Percentiles rank a stretch among this genome's conserved stretches.
These are phyloP conservation scores for Naja naja DNA, from an alignment of 2,113 vertebrate genomes.

Conservation along the genomic window DNA sequence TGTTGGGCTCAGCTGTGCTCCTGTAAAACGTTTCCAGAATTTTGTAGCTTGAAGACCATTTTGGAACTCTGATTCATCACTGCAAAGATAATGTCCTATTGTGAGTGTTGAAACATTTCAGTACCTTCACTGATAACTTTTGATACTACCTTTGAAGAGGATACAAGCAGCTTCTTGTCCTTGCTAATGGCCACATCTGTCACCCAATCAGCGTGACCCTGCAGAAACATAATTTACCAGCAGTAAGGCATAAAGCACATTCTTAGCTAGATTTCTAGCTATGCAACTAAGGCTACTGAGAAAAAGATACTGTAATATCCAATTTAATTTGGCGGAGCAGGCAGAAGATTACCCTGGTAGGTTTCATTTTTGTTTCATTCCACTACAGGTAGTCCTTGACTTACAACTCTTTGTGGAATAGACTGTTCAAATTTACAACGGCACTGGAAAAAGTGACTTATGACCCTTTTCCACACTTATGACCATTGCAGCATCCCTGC, in stretches of 20 bases:
- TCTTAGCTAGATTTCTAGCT: neutral
- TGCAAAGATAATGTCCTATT: neutral
- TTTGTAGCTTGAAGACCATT: neutral
- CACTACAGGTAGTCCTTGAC: no score
- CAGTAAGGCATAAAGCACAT: neutral
- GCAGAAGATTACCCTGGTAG: neutral
- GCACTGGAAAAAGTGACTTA: no score
- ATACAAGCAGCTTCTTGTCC: slow-evolving; percentile 72
- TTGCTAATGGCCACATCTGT: slow-evolving; percentile 73
- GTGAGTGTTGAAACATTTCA: neutral
- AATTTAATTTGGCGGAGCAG: neutral
- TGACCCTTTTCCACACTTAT: no score
- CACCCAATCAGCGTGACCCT: slow-evolving; percentile 83
- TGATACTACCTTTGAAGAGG: slow-evolving; percentile 75
- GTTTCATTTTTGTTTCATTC: neutral
- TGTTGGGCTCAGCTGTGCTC: no score
- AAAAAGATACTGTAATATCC: neutral
- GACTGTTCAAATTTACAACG: no score
- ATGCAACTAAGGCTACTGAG: neutral
- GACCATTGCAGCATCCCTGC: no score
- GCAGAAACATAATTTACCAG: slow-evolving; percentile 34
- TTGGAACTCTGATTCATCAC: neutral
- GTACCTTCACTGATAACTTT: neutral
- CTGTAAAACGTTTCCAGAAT: neutral
- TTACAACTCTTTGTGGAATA: no score